phyloP scores from a whole-genome alignment of 2,888 invertebrate genomes.

The Dermolepida albohirtum region DNA sequence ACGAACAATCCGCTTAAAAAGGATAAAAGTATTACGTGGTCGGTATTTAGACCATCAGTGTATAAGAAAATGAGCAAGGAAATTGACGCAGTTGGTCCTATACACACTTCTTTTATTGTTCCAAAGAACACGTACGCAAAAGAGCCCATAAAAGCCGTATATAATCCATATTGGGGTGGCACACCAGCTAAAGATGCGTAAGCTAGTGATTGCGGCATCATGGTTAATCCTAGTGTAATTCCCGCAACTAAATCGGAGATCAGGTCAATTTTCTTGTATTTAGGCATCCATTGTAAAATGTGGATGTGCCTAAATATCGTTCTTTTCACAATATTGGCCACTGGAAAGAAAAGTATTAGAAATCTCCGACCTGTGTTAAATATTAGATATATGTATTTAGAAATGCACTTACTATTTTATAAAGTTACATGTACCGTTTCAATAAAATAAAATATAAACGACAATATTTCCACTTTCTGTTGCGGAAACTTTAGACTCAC shows the following conservation, averaged over 20 bases:
- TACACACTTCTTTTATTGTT: slow-evolving; percentile 86
- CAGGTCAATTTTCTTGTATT: slow-evolving; percentile 76
- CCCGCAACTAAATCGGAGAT: slow-evolving; percentile 89
- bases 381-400: not conserved
- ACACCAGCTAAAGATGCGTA: slow-evolving; percentile 89
- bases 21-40: slow-evolving; percentile 80
- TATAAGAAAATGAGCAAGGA: slow-evolving; percentile 84
- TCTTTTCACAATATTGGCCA: slow-evolving; percentile 20
- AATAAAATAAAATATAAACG: not conserved
- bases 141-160: slow-evolving; percentile 90
- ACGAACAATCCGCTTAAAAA: slow-evolving; percentile 84
- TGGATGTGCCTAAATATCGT: slow-evolving; percentile 52
- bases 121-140: slow-evolving; percentile 90
- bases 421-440: no score
- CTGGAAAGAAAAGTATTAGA: not conserved
- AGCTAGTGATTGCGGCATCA: slow-evolving; percentile 94
- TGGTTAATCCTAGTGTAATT: slow-evolving; percentile 87
- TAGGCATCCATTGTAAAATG: slow-evolving; percentile 74
- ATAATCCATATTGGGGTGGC: slow-evolving; percentile 91
- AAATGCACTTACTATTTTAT: slow-evolving; percentile 16
- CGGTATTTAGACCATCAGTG: slow-evolving; percentile 75
- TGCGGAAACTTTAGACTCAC: no score
- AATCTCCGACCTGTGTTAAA: no score
- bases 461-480: no score
- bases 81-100: slow-evolving; percentile 95